Evolutionary conservation across 2,888 invertebrate genomes (phyloP).

Genomic region (Dichetophora obliterata): DNA sequence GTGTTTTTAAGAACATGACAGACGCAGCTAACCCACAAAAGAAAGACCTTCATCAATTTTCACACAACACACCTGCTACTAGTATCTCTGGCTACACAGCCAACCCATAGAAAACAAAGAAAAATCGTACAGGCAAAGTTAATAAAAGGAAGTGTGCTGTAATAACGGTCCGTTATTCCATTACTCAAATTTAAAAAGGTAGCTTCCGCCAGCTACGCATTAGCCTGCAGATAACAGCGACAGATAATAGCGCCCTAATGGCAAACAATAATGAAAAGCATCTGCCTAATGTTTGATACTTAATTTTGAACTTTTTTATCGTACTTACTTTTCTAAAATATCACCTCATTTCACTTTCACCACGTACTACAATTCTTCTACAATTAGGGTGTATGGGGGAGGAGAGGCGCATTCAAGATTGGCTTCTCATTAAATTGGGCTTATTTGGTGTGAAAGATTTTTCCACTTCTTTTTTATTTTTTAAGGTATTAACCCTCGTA

Average conservation of each 20-base stretch:
- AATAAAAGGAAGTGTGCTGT: background rate
- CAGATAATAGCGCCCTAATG: slow-evolving; percentile 14
- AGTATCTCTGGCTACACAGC: background rate
- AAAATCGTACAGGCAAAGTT: background rate
- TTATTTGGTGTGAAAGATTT: background rate
- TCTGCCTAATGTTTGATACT: slow-evolving; percentile 20
- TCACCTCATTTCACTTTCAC: background rate
- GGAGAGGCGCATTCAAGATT: background rate
- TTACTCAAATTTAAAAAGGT: background rate
- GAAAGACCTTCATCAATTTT: slow-evolving; percentile 1
- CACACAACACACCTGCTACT: background rate
- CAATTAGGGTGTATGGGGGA: background rate
- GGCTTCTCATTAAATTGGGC: background rate
- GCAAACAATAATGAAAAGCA: slow-evolving; percentile 10
- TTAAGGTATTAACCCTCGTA: too few species aligned
- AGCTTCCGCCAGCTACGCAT: background rate
- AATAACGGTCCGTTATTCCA: background rate
- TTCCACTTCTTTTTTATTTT: background rate
- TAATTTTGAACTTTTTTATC: slow-evolving; percentile 15
- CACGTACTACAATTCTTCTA: background rate
- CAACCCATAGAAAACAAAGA: background rate
- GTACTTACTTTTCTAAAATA: background rate
- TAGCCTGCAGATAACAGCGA: background rate
- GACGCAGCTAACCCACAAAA: background rate
- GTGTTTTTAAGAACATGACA: background rate